Percentiles rank a stretch among this genome's conserved stretches.
phyloP scores from a whole-genome alignment of 2,888 invertebrate species.

The Spilosoma lubricipeda region DNA sequence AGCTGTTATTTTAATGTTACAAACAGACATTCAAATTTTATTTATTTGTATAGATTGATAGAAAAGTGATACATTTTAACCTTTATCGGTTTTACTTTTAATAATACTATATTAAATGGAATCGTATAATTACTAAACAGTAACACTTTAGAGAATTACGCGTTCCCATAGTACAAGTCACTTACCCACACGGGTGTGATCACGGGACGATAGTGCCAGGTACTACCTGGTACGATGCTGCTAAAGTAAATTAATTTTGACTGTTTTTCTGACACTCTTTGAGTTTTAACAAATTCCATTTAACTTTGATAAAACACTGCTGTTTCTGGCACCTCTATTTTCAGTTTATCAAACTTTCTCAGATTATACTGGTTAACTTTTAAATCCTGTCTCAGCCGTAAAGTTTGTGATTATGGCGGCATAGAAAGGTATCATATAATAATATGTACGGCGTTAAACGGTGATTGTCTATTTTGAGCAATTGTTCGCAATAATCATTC shows the following conservation, averaged over 20 bases:
- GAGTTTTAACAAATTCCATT: constrained; percentile 12
- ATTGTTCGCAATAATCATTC: too few species aligned
- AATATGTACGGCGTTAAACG: too few species aligned
- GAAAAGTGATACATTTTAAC: background rate
- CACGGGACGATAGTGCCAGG: constrained; percentile 24
- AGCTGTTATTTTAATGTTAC: too few species aligned
- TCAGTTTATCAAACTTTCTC: background rate
- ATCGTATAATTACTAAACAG: constrained; percentile 1
- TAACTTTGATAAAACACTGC: constrained; percentile 21
- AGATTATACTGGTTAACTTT: background rate
- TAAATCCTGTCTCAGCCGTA: background rate
- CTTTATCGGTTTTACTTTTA: background rate
- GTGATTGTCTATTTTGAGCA: too few species aligned
- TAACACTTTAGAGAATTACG: constrained; percentile 7
- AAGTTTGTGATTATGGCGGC: background rate
- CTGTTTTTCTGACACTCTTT: constrained; percentile 18
- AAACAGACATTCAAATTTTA: too few species aligned
- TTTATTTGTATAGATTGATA: background rate
- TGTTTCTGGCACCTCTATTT: background rate
- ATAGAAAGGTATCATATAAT: too few species aligned
- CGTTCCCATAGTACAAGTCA: constrained; percentile 16
- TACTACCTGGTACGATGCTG: constrained; percentile 15
- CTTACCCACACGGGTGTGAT: constrained; percentile 4
- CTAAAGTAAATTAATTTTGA: constrained; percentile 21
- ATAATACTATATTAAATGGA: background rate